A percentile compares a stretch with the other conserved stretches of the same genome.
phyloP scores from a whole-genome alignment of 2,888 invertebrate genomes.

The Andrena haemorrhoa region DNA sequence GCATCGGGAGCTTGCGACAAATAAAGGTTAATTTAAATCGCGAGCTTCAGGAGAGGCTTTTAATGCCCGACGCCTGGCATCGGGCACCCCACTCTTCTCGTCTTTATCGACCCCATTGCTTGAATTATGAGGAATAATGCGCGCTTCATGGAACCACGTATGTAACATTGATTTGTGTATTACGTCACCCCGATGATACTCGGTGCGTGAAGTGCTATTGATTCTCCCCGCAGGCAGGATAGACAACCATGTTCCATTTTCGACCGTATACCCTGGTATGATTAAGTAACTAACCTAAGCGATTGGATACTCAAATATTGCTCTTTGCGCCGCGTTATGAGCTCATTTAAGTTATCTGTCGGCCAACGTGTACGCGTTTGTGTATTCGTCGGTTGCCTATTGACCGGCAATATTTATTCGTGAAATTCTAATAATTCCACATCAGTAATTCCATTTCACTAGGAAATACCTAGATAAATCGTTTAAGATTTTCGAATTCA shows the following conservation, averaged over 20 bases:
- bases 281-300: slow-evolving; percentile 60
- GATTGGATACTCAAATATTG: slow-evolving; percentile 56
- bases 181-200: slow-evolving; percentile 78
- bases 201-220: slow-evolving; percentile 79
- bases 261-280: slow-evolving; percentile 66
- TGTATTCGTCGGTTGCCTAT: slow-evolving; percentile 30
- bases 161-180: slow-evolving; percentile 75
- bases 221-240: slow-evolving; percentile 76
- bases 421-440: background rate
- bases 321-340: slow-evolving; percentile 34
- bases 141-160: slow-evolving; percentile 49
- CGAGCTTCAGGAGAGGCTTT: background rate
- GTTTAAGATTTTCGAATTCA: background rate
- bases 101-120: slow-evolving; percentile 50
- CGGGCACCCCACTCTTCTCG: background rate
- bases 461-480: background rate
- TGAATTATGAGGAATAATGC: slow-evolving; percentile 60
- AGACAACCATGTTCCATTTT: slow-evolving; percentile 79
- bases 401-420: background rate
- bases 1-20: background rate
- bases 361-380: slow-evolving; percentile 31
- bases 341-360: slow-evolving; percentile 47
- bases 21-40: background rate
- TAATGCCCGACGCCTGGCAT: background rate
- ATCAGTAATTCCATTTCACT: background rate